Conservation (phyloP, 2,113 vertebrate genomes). For the Bufo gargarizans region DNA sequence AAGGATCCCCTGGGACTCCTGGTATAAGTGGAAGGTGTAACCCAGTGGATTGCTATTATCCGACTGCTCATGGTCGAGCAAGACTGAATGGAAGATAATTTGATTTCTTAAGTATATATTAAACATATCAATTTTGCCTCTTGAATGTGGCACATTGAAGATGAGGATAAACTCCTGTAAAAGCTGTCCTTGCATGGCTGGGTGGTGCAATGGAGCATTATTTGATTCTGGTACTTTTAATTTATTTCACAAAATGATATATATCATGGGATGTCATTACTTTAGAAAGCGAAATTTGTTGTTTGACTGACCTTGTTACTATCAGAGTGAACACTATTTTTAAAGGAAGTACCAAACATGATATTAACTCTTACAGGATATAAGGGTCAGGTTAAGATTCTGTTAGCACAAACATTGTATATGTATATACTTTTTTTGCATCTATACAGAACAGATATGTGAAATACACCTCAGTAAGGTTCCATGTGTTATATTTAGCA, state of each 20-base stretch:
- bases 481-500: conserved; percentile 6
- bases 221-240: not conserved
- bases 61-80: conserved; percentile 66
- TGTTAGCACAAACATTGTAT: not conserved
- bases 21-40: conserved; percentile 84
- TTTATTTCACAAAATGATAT: not conserved
- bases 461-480: not conserved
- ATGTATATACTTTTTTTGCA: not conserved
- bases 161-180: conserved; percentile 61
- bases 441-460: not conserved
- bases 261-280: not conserved
- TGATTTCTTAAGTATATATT: conserved; percentile 45
- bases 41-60: conserved; percentile 81
- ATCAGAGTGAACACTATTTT: too few relatives aligned
- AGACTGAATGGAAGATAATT: conserved; percentile 68
- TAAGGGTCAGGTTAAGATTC: not conserved
- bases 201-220: not conserved
- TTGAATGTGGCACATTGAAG: conserved; percentile 55
- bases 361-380: conserved; percentile 3
- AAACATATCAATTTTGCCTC: conserved; percentile 50
- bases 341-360: not conserved
- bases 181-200: conserved; percentile 42
- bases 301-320: not conserved
- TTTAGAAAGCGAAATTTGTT: not conserved
- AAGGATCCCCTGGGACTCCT: conserved; percentile 79